phyloP scores from a whole-genome alignment of 2,113 vertebrate genomes.

The Aegithalos caudatus region DNA sequence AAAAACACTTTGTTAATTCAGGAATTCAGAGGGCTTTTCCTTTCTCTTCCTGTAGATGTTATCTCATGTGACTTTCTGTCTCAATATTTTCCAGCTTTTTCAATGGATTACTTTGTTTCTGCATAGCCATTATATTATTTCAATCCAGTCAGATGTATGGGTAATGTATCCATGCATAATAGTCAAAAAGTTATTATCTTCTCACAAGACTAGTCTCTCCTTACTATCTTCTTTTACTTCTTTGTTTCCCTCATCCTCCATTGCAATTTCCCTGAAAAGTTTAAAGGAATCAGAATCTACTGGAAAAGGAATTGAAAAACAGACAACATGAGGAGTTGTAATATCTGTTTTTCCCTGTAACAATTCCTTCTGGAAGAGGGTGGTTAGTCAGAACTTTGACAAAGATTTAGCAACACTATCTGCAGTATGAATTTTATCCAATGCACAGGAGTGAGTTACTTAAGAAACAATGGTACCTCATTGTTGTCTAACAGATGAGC shows the following conservation, averaged over 20 bases:
- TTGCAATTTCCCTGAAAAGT: not conserved
- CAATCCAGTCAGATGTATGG: not conserved
- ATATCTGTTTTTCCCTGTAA: not conserved
- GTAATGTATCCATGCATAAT: not conserved
- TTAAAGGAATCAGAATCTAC: not conserved
- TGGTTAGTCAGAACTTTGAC: not conserved
- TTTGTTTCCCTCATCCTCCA: not conserved
- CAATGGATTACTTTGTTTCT: not conserved
- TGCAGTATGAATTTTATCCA: not conserved
- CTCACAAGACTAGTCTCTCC: not conserved
- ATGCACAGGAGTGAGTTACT: not conserved
- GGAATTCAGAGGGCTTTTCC: not conserved
- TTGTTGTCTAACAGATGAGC: not conserved
- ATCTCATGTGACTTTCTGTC: not conserved
- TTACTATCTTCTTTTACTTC: not conserved
- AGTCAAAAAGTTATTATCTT: not conserved
- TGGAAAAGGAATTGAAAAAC: not conserved
- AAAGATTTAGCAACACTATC: not conserved
- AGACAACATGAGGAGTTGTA: not conserved
- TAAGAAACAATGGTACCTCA: not conserved
- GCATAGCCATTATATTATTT: not conserved
- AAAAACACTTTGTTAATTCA: not conserved
- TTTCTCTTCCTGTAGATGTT: not conserved
- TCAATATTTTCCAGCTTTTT: not conserved
- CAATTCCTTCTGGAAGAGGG: not conserved